Conservation (phyloP, 37 sponge, comb jelly and placozoan genomes). For the Beroe forskalii region DNA sequence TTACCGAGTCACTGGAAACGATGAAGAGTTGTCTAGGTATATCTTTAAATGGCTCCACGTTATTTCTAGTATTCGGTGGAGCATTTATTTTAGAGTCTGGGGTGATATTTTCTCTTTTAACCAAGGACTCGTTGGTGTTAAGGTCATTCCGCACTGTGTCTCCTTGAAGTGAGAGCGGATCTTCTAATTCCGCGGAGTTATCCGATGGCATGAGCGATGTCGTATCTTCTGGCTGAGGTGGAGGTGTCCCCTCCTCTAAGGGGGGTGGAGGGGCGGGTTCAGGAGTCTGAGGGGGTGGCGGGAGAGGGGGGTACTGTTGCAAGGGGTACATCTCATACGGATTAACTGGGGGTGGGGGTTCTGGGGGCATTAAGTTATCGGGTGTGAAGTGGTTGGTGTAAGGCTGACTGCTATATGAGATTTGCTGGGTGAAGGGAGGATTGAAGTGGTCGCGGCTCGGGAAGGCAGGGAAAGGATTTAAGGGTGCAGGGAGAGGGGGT, state of each 20-base stretch:
- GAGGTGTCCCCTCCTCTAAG: no score
- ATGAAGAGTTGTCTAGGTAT: background rate
- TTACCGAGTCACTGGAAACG: background rate
- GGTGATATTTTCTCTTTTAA: no score
- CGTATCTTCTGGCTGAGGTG: no score
- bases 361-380: background rate
- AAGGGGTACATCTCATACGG: background rate
- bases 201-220: no score
- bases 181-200: no score
- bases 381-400: background rate
- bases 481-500: background rate
- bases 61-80: no score
- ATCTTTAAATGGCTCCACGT: no score
- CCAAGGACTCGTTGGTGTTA: no score
- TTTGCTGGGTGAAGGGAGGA: background rate
- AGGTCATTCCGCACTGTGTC: no score
- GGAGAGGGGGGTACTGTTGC: constrained; percentile 3
- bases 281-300: background rate
- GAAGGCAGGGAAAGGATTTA: background rate
- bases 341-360: background rate
- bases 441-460: background rate
- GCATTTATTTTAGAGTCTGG: no score
- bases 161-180: no score
- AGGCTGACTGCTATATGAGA: no score
- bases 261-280: background rate